A percentile compares a stretch with the other conserved stretches of the same genome.
Conservation (phyloP, 30 jellyfish, hydroid and myxozoan genomes). For the Morbakka virulenta region DNA sequence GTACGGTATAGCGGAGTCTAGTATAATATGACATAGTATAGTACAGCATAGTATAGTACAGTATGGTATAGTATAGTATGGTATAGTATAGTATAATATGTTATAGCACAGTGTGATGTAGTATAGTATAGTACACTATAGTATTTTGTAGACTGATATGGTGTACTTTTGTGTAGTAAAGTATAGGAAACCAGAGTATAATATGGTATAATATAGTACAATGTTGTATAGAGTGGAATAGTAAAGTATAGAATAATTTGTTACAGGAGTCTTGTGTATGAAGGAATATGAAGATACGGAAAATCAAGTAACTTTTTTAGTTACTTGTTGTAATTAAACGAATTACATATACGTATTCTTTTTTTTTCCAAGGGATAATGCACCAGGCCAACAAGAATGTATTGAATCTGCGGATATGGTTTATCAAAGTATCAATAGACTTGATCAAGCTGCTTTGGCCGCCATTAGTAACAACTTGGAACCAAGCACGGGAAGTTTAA, state of each 20-base stretch:
- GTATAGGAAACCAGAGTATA: neutral
- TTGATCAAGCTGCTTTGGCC: constrained; percentile 88
- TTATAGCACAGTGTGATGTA: neutral
- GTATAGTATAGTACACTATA: neutral
- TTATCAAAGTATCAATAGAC: constrained; percentile 71
- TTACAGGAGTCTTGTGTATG: too few relatives aligned
- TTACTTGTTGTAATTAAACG: neutral
- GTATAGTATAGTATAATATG: neutral
- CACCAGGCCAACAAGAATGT: constrained; percentile 99
- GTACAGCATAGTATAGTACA: neutral
- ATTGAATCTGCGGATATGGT: constrained; percentile 76
- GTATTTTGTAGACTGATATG: neutral
- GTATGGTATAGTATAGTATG: neutral
- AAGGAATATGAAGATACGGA: too few relatives aligned
- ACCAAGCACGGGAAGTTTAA: constrained; percentile 83
- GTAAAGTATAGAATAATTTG: neutral
- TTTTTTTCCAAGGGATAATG: constrained; percentile 64
- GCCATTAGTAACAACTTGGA: constrained; percentile 88
- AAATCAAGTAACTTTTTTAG: neutral
- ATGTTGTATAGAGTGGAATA: neutral
- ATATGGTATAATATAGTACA: neutral
- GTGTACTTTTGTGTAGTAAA: neutral
- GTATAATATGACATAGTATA: neutral
- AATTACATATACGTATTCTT: neutral
- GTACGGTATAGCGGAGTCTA: neutral